Evolutionary conservation across 2,888 invertebrate species (phyloP).

Genomic region (Spodoptera littoralis): DNA sequence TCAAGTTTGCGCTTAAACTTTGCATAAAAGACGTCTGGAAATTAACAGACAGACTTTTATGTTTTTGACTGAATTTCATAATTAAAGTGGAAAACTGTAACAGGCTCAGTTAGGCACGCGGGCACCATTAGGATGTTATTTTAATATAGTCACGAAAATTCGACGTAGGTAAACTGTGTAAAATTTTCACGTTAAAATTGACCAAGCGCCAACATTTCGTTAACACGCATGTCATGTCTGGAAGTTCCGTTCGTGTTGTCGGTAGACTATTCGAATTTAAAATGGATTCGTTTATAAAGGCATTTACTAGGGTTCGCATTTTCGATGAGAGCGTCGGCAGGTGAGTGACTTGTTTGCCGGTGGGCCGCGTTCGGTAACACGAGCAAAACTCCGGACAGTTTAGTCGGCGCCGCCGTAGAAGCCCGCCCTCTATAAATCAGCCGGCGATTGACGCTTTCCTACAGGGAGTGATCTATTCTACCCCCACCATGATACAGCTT

Average conservation of each 20-base stretch:
- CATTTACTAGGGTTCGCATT: constrained; percentile 84
- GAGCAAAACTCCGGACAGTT: constrained; percentile 86
- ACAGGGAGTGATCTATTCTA: constrained; percentile 88
- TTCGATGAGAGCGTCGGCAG: constrained; percentile 85
- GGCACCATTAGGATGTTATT: constrained; percentile 62
- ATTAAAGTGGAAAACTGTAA: constrained; percentile 61
- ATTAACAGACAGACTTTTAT: constrained; percentile 76
- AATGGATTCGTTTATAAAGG: constrained; percentile 87
- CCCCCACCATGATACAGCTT: constrained; percentile 83
- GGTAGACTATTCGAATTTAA: constrained; percentile 85
- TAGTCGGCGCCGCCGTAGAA: constrained; percentile 77
- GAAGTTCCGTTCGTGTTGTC: constrained; percentile 82
- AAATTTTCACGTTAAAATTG: constrained; percentile 76
- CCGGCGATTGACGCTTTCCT: constrained; percentile 87
- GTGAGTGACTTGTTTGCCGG: constrained; percentile 88
- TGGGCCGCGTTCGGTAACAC: constrained; percentile 74
- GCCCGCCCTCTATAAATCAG: constrained; percentile 86
- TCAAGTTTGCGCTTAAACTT: constrained; percentile 82
- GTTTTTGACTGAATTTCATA: constrained; percentile 63
- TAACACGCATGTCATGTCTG: constrained; percentile 87
- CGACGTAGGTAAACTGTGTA: constrained; percentile 65
- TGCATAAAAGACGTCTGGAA: constrained; percentile 81
- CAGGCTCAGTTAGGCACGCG: constrained; percentile 39
- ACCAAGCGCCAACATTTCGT: constrained; percentile 82
- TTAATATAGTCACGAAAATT: constrained; percentile 73